Conservation (phyloP, 1,140 invertebrate genomes). For the Eumaeus atala region DNA sequence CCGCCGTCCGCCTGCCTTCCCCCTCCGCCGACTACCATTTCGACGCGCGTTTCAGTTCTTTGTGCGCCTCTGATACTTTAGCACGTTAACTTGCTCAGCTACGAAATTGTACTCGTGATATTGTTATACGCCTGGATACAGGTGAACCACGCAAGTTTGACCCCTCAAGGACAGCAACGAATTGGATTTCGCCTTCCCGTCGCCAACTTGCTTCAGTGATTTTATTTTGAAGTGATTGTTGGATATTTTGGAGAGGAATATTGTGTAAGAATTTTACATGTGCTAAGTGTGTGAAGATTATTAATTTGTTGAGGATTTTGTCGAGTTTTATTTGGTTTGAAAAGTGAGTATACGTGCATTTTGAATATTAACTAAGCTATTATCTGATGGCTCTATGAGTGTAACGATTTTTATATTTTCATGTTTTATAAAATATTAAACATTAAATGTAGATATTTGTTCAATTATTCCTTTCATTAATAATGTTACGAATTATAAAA, state of each 20-base stretch:
- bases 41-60: constrained; percentile 65
- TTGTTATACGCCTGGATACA: constrained; percentile 43
- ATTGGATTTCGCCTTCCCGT: constrained; percentile 30
- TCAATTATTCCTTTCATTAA: too few species aligned
- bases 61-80: constrained; percentile 55
- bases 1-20: constrained; percentile 32
- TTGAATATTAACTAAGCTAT: background rate
- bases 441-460: too few species aligned
- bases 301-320: constrained; percentile 4
- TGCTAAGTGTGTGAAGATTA: constrained; percentile 28
- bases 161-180: constrained; percentile 40
- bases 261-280: constrained; percentile 22
- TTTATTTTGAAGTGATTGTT: constrained; percentile 30
- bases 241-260: constrained; percentile 13
- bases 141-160: constrained; percentile 38
- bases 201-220: constrained; percentile 46
- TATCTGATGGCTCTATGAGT: background rate
- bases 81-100: constrained; percentile 33
- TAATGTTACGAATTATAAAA: too few species aligned
- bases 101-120: constrained; percentile 6
- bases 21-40: constrained; percentile 45
- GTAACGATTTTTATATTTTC: background rate
- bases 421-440: background rate
- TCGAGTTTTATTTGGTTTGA: background rate
- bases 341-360: constrained; percentile 3